phyloP scores from a whole-genome alignment of 2,888 invertebrate species.

The Archaeoteleia sp. region DNA sequence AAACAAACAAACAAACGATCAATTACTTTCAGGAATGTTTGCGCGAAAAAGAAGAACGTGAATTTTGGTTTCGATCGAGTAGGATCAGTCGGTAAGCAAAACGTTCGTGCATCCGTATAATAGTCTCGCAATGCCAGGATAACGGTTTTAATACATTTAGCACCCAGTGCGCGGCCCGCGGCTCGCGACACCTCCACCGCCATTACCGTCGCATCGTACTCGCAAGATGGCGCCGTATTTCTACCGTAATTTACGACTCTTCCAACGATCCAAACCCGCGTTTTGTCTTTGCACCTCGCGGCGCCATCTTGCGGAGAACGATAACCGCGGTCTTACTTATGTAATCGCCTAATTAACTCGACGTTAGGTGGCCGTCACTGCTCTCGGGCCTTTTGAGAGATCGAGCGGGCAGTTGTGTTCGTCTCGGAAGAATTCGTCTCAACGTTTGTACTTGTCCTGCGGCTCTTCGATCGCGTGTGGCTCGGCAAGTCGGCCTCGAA shows the following conservation, averaged over 20 bases:
- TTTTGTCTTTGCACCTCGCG: neutral
- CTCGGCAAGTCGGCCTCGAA: conserved; percentile 32
- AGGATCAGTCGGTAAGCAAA: conserved; percentile 52
- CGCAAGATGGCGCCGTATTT: conserved; percentile 8
- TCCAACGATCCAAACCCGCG: too few relatives aligned
- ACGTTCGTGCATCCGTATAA: conserved; percentile 54
- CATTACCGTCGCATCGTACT: conserved; percentile 26
- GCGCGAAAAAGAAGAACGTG: neutral
- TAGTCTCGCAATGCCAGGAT: conserved; percentile 60
- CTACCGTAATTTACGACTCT: too few relatives aligned
- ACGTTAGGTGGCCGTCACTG: conserved; percentile 55
- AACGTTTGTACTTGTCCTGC: conserved; percentile 48
- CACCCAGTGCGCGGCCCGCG: conserved; percentile 66
- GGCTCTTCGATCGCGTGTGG: conserved; percentile 34
- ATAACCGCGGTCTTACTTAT: conserved; percentile 59
- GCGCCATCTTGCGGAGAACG: conserved; percentile 52
- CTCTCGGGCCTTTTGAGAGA: conserved; percentile 39
- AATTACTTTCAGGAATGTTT: too few relatives aligned
- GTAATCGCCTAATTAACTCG: conserved; percentile 64
- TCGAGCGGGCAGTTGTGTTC: conserved; percentile 14
- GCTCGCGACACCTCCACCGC: conserved; percentile 54
- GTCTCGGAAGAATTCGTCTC: conserved; percentile 33
- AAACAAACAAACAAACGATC: too few relatives aligned
- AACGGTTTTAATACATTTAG: conserved; percentile 65
- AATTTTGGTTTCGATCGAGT: conserved; percentile 20